Evolutionary conservation across 2,113 vertebrate genomes (phyloP).

Genomic region (Microcebus ravelobensis): DNA sequence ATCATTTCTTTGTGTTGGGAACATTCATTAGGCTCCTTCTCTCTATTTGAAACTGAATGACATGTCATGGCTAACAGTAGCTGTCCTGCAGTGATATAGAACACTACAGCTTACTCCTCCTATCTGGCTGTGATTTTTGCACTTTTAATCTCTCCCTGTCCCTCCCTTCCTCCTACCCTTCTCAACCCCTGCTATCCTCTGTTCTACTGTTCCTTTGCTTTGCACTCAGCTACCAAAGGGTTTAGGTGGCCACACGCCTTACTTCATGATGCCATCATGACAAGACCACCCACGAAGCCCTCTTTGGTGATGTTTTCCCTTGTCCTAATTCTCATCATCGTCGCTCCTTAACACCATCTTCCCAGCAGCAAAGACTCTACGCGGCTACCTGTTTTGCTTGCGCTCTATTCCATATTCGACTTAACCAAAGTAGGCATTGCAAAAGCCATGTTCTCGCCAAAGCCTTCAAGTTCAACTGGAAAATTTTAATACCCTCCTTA

Average conservation of each 20-base stretch:
- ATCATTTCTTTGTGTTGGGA: not conserved
- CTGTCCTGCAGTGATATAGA: not conserved
- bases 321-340: fast-evolving
- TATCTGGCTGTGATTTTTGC: not conserved
- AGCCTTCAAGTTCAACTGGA: not conserved
- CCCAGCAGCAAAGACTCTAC: not conserved
- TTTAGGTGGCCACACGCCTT: not conserved
- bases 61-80: not conserved
- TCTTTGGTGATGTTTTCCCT: fast-evolving
- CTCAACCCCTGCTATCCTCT: not conserved
- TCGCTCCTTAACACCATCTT: fast-evolving
- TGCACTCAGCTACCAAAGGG: not conserved
- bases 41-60: not conserved
- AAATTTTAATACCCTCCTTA: not conserved
- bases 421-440: not conserved
- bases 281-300: not conserved
- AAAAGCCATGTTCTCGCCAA: not conserved
- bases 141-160: not conserved
- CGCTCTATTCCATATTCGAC: no score
- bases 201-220: not conserved
- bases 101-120: not conserved
- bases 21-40: not conserved
- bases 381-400: not conserved
- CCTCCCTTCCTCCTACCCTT: not conserved
- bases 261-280: fast-evolving